Conservation (phyloP, 2,113 vertebrate species). For the Zingel zingel region DNA sequence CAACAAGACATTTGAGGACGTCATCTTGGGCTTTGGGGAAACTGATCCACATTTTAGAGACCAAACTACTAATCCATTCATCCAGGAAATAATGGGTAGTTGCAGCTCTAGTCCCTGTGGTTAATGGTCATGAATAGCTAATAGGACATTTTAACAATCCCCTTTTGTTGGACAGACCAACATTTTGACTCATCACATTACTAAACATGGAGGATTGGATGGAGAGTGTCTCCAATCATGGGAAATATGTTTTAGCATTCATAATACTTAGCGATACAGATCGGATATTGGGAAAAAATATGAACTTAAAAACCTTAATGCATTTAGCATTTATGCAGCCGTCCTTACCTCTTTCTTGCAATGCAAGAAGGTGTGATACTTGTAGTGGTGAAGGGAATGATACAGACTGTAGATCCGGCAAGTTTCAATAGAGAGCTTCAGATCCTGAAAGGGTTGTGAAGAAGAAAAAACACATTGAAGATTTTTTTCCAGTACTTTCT, state of each 20-base stretch:
- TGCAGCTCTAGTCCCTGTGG: background rate
- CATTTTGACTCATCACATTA: no score
- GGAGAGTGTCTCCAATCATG: no score
- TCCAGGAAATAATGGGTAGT: no score
- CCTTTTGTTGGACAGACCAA: background rate
- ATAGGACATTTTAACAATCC: background rate
- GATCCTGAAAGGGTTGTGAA: slow-evolving; percentile 80
- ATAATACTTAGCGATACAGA: background rate
- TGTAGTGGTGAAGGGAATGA: slow-evolving; percentile 95
- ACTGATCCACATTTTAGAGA: no score
- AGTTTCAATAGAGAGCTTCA: slow-evolving; percentile 89
- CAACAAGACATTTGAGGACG: no score
- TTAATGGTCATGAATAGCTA: background rate
- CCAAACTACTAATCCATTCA: no score
- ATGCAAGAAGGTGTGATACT: slow-evolving; percentile 93
- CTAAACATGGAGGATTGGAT: no score
- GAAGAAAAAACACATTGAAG: background rate
- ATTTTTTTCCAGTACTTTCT: background rate
- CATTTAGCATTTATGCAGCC: background rate
- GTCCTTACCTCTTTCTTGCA: slow-evolving; percentile 91
- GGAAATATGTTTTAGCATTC: background rate
- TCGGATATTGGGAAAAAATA: background rate
- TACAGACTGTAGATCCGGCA: slow-evolving; percentile 90
- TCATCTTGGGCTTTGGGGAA: no score
- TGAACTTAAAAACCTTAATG: background rate